These are phyloP conservation scores for Leptobrachium ailaonicum DNA, from an alignment of 2,113 vertebrate genomes.

Conservation along the genomic window DNA sequence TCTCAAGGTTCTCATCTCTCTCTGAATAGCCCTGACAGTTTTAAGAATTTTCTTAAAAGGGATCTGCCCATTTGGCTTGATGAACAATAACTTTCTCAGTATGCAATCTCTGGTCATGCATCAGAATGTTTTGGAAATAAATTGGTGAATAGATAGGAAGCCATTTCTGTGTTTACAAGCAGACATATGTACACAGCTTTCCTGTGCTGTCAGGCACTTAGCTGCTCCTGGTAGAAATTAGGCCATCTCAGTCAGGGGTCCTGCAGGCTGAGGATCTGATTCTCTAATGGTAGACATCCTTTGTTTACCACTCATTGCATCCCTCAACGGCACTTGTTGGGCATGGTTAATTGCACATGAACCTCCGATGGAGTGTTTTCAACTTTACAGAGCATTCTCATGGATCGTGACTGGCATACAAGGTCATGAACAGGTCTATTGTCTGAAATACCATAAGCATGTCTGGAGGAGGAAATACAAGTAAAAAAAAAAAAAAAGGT, in stretches of 20 bases:
- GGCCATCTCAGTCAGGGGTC: constrained; percentile 48
- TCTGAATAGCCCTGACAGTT: too few species aligned
- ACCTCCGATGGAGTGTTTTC: constrained; percentile 28
- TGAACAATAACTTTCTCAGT: too few species aligned
- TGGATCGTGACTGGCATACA: constrained; percentile 17
- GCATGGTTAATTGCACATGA: constrained; percentile 44
- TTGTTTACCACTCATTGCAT: constrained; percentile 42
- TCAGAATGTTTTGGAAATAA: background rate
- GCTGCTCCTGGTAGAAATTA: constrained; percentile 40
- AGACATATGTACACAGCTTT: background rate
- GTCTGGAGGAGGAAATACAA: background rate
- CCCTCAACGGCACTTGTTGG: constrained; percentile 23
- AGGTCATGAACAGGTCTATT: background rate
- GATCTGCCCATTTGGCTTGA: too few species aligned
- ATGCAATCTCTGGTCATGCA: background rate
- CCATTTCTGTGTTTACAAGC: background rate
- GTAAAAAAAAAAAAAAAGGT: too few species aligned
- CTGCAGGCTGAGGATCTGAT: constrained; percentile 32
- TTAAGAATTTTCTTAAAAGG: too few species aligned
- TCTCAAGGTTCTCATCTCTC: too few species aligned
- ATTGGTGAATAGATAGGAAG: background rate
- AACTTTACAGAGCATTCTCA: background rate
- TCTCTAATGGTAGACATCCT: constrained; percentile 38
- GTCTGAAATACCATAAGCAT: background rate
- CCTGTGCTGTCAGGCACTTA: constrained; percentile 17